Evolutionary conservation across 2,888 invertebrate species (phyloP), one percentile per base, ranked within the genome.

Genomic region (Chloroclystis v-ata): DNA sequence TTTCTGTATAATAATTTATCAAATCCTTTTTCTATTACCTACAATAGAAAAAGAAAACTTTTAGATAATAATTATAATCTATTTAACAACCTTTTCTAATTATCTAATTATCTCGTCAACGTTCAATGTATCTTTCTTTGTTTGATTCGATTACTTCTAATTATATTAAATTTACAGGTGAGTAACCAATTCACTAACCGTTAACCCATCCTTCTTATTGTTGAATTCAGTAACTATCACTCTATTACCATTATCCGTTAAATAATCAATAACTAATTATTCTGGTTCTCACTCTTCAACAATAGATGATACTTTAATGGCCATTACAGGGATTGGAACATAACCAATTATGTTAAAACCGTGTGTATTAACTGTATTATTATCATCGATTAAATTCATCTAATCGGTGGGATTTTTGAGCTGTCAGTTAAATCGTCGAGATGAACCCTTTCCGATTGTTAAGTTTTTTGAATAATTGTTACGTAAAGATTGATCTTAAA

Each of bases 351-450:
- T 50, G 46, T 48, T 47, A 54, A 59, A 58, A 60, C 61, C 62
- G 57, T 57, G 56, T 59, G 55, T 59, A 55, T 35, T 35, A 29
- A 28, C 37, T 29, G 46, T 59, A 60, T 63, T 52, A 63, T 68
- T 66, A 63, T 48, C 59, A 61, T 61, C 57, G 59, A 61, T 63
- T 59, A 60, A 51, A 47, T 49, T 37, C 50, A 38, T 54, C 32
- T 57, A 57, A 60, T 58, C 51, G 52, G 56, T 54, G 28, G 39
- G 57, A 71, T 71, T 72, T 63, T 69, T 70, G 67, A 61, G 65
- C 60, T 72, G 66, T 67, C 68, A 61, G 57, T 55, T 57, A 46
- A 47, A 42, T 39, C 20, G 8, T 35, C 28, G 44, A 48, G 47
- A 47, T 45, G 42, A 49, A 51, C 49, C 54, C 51, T 51, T 51